Percentiles rank a stretch among this genome's conserved stretches.
Evolutionary conservation across 2,113 vertebrate genomes (phyloP).

Genomic region (Sitta europaea): DNA sequence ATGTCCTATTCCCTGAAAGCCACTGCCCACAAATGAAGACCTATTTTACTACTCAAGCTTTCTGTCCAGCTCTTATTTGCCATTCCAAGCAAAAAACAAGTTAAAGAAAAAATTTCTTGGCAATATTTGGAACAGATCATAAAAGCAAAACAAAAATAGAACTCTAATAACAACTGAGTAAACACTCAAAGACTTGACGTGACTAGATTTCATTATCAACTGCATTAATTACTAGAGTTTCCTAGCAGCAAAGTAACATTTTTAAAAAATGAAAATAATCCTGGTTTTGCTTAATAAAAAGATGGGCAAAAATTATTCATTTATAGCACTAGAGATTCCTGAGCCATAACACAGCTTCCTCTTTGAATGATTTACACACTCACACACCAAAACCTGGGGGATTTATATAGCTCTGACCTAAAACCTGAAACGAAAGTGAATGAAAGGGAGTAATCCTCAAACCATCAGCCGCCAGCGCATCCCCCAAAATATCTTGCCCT

Average conservation of each 20-base stretch:
- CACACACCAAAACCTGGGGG: background rate
- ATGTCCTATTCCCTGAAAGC: background rate
- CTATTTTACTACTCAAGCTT: background rate
- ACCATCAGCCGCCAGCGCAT: accelerated
- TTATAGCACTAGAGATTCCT: background rate
- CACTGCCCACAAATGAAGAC: background rate
- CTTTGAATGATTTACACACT: background rate
- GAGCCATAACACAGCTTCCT: background rate
- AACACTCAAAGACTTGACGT: background rate
- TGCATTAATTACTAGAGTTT: background rate
- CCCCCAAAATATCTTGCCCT: accelerated
- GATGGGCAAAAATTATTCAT: background rate
- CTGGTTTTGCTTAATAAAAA: background rate
- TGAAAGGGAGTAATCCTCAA: background rate
- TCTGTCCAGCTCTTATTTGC: background rate
- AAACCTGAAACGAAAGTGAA: background rate
- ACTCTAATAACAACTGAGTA: background rate
- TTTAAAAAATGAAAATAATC: background rate
- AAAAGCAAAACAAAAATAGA: background rate
- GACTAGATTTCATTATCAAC: background rate
- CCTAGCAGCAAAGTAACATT: background rate
- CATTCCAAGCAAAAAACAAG: background rate
- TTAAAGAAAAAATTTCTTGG: background rate
- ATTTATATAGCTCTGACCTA: background rate
- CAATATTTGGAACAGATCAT: background rate